Conservation (phyloP, 2,797 vertebrate species). For the Harpagifer antarcticus region DNA sequence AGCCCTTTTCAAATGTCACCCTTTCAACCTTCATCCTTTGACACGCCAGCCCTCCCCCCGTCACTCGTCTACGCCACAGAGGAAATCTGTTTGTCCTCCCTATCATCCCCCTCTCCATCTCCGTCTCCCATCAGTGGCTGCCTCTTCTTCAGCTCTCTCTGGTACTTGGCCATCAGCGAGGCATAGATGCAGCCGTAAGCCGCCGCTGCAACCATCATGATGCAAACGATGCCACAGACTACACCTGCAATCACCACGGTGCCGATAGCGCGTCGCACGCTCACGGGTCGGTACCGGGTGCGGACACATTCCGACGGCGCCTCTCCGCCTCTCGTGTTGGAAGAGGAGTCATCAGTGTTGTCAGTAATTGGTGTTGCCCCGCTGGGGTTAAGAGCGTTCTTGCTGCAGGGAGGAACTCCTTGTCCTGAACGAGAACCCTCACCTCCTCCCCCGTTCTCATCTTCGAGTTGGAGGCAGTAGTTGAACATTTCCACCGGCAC, state of each 20-base stretch:
- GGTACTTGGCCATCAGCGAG: slow-evolving; percentile 99
- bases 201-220: slow-evolving; percentile 99
- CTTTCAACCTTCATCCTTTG: slow-evolving; percentile 58
- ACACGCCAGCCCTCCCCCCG: slow-evolving; percentile 61
- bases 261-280: slow-evolving; percentile 95
- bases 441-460: slow-evolving; percentile 88
- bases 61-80: slow-evolving; percentile 91
- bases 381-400: slow-evolving; percentile 64
- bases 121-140: slow-evolving; percentile 96
- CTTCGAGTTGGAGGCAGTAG: slow-evolving; percentile 96
- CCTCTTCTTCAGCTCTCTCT: slow-evolving; percentile 97
- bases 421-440: slow-evolving; percentile 80
- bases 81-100: slow-evolving; percentile 97
- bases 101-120: slow-evolving; percentile 85
- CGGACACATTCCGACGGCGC: slow-evolving; percentile 91
- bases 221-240: slow-evolving; percentile 96
- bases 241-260: slow-evolving; percentile 98
- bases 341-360: slow-evolving; percentile 63
- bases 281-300: slow-evolving; percentile 92
- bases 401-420: slow-evolving; percentile 82
- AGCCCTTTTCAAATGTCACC: slow-evolving; percentile 72
- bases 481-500: slow-evolving; percentile 99
- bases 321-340: slow-evolving; percentile 69
- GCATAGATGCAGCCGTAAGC: slow-evolving; percentile 99
- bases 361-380: slow-evolving; percentile 68